Evolutionary conservation across 2,888 invertebrate genomes (phyloP), one percentile per base, ranked within the genome.

Genomic region (Chesias legatella): DNA sequence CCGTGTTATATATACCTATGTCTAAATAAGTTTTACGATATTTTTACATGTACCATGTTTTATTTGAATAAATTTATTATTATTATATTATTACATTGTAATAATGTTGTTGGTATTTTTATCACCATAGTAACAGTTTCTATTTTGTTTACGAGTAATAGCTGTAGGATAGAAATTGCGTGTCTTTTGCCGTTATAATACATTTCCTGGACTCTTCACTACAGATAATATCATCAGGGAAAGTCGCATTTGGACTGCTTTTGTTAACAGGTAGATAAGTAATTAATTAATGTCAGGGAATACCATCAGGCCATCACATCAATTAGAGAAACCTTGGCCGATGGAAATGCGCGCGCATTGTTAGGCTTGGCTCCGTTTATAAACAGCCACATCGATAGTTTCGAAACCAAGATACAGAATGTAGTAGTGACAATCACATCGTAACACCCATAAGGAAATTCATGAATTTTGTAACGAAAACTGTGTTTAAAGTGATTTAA

Each of bases 321-420:
- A 45, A 40, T 40, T 33, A 35, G 26, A 27, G 38, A 29, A 29
- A 29, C 36, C 26, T 17, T 36, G 30, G 26, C 32, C 34, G 36
- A 33, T 30, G 24, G 41, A 27, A 44, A 43, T 67, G 67, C 67
- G 67, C 67, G 67, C 67, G 67, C 67, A 67, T 52, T 38, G 29
- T 42, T n/a, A 38, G 56, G 60, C 58, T 58, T 52, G 55, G 42
- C 53, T 47, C 24, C 10, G 50, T 48, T 44, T 45, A 39, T 29
- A 50, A 42, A 43, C 39, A 36, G 40, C 3, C 36, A 43, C 47
- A 56, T 53, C 55, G 40, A 50, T 53, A 54, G 49, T 51, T 56
- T 26, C 36, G 29, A 39, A 17, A 41, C 31, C 35, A 36, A 35
- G 43, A 50, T 34, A 23, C 32, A n/a, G 13, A 33, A 21, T 28